Evolutionary conservation across 2,113 vertebrate species (phyloP).

Genomic region (Oplegnathus fasciatus): DNA sequence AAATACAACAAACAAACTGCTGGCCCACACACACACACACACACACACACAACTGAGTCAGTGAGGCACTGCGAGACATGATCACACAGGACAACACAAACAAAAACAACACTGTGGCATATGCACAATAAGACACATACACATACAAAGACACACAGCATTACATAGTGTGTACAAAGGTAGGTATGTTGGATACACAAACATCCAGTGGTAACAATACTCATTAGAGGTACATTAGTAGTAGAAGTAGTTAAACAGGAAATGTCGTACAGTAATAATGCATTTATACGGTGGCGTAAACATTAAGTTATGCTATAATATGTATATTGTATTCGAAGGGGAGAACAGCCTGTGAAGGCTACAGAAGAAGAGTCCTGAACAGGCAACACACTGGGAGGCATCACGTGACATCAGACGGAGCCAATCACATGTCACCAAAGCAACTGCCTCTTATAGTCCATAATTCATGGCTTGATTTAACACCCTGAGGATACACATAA

Average conservation of each 20-base stretch:
- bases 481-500: slow-evolving; percentile 5
- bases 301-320: no score
- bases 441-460: slow-evolving; percentile 1
- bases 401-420: slow-evolving; percentile 23
- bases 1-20: slow-evolving; percentile 71
- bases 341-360: background rate
- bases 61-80: slow-evolving; percentile 25
- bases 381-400: slow-evolving; percentile 7
- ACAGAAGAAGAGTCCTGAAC: slow-evolving; percentile 1
- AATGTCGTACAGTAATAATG: no score
- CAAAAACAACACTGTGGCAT: slow-evolving; percentile 46
- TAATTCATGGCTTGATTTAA: slow-evolving; percentile 23
- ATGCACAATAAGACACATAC: slow-evolving; percentile 15
- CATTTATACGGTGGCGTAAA: no score
- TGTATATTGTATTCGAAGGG: no score
- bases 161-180: background rate
- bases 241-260: background rate
- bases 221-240: slow-evolving; percentile 3
- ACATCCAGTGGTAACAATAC: background rate
- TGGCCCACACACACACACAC: slow-evolving; percentile 33
- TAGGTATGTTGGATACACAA: background rate
- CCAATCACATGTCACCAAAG: slow-evolving; percentile 1
- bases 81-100: slow-evolving; percentile 50
- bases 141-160: slow-evolving; percentile 18
- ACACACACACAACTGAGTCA: slow-evolving; percentile 54